Evolutionary conservation across 2,888 invertebrate genomes (phyloP), one percentile per base, ranked within the genome.

Genomic region (Drosophila kuntzei): DNA sequence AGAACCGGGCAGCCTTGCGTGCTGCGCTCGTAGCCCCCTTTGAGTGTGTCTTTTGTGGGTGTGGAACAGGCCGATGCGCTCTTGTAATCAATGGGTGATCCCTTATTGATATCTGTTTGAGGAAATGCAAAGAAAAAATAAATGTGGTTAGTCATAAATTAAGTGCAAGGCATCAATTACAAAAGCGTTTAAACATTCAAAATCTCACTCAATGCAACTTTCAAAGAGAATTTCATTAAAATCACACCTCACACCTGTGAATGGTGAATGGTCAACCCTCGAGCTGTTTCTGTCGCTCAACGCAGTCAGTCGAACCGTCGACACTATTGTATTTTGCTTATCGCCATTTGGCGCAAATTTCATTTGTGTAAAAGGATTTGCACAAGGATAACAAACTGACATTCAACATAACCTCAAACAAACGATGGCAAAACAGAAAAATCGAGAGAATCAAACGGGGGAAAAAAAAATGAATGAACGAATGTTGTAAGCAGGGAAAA

Each of bases 61-160:
- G 97, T 97, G 93, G 96, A 96, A 93, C 97, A 97, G 91, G 97
- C 96, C 71, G 97, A 97, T 69, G 92, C 92, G 91, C 96, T 96
- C 94, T 96, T 97, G 94, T 97, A 97, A 93, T 97, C 97, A 94
- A 96, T 95, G 91, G 96, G 95, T 90, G 96, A 95, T 94, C 96
- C 97, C 94, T 97, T 97, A 93, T 96, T 96, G 80, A 97, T 96
- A 94, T 97, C 97, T 97, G 94, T 72, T 73, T 80, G 82, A 89
- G 27, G 12, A 2, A 36, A 12, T 34, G 12, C 0, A 12, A 9
- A 3, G 3, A 32, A 20, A 11, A 6, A 44, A 61, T 22, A 34
- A 3, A 12, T 25, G 1, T 1, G 18, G 47, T 75, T 72, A 72
- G 76, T 58, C 49, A 55, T 55, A 20, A 53, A 61, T 66, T 61